phyloP scores from a whole-genome alignment of 2,797 vertebrate genomes.

The Vultur gryphus region DNA sequence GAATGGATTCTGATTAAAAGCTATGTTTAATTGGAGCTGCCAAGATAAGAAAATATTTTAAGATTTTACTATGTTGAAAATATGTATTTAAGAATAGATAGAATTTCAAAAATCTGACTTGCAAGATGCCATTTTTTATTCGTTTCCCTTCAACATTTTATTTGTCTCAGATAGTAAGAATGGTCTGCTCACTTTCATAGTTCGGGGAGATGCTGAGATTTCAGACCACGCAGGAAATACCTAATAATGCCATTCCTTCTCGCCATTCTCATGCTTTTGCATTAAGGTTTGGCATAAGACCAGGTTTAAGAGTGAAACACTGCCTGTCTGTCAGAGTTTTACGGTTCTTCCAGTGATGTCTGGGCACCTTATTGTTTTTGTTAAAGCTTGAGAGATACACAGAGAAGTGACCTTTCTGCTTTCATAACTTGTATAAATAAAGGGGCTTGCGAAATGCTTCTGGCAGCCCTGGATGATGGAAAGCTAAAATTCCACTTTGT shows the following conservation, averaged over 20 bases:
- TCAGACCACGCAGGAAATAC: conserved; percentile 1
- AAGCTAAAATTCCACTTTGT: not conserved
- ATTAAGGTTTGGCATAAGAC: conserved; percentile 8
- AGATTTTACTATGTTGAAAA: not conserved
- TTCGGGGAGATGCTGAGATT: not conserved
- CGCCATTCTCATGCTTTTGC: conserved; percentile 12
- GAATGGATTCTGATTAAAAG: not conserved
- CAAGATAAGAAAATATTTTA: not conserved
- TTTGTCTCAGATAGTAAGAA: not conserved
- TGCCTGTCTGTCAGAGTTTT: conserved; percentile 28
- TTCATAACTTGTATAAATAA: conserved; percentile 33
- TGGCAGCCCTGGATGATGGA: not conserved
- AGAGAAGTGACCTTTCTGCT: conserved; percentile 15
- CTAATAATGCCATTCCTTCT: conserved; percentile 25
- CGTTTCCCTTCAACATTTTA: not conserved
- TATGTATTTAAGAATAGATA: not conserved
- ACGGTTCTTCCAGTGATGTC: not conserved
- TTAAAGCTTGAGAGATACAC: conserved; percentile 13
- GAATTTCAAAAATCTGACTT: not conserved
- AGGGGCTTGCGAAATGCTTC: not conserved
- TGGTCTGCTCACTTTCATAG: not conserved
- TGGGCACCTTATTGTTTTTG: conserved; percentile 33
- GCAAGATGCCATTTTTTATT: not conserved
- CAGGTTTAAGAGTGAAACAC: conserved; percentile 13
- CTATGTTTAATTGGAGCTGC: not conserved